Evolutionary conservation across 2,797 vertebrate genomes (phyloP).

Genomic region (Telmatherina bonti): DNA sequence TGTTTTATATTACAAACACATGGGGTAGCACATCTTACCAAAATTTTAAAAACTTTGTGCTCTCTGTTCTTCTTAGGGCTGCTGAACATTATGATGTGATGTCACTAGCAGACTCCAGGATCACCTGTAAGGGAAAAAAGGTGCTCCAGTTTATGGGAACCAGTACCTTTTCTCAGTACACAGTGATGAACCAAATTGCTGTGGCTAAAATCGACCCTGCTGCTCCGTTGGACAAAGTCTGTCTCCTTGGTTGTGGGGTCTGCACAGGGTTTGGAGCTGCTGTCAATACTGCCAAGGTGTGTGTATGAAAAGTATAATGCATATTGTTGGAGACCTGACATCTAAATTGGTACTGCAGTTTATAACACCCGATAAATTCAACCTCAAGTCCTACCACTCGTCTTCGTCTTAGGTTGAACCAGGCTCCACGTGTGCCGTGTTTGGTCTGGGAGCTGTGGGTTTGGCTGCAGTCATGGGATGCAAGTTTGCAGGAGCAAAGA

Average conservation of each 20-base stretch:
- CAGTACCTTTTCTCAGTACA: conserved; percentile 96
- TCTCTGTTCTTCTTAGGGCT: conserved; percentile 55
- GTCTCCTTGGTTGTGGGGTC: conserved; percentile 93
- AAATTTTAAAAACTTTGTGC: not conserved
- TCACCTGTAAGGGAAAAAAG: conserved; percentile 90
- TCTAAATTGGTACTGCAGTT: too few relatives aligned
- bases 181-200: conserved; percentile 89
- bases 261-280: conserved; percentile 94
- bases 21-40: not conserved
- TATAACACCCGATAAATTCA: not conserved
- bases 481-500: conserved; percentile 89
- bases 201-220: conserved; percentile 89
- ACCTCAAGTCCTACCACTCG: not conserved
- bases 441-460: conserved; percentile 94
- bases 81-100: conserved; percentile 73
- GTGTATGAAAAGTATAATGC: conserved; percentile 1
- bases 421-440: conserved; percentile 92
- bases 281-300: conserved; percentile 91
- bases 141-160: conserved; percentile 93
- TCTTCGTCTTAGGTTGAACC: conserved; percentile 85
- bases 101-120: conserved; percentile 85
- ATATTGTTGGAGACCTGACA: not conserved
- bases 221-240: conserved; percentile 94
- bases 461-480: conserved; percentile 97
- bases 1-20: not conserved